Conservation (phyloP, 1,140 invertebrate species). For the Homalodisca vitripennis region DNA sequence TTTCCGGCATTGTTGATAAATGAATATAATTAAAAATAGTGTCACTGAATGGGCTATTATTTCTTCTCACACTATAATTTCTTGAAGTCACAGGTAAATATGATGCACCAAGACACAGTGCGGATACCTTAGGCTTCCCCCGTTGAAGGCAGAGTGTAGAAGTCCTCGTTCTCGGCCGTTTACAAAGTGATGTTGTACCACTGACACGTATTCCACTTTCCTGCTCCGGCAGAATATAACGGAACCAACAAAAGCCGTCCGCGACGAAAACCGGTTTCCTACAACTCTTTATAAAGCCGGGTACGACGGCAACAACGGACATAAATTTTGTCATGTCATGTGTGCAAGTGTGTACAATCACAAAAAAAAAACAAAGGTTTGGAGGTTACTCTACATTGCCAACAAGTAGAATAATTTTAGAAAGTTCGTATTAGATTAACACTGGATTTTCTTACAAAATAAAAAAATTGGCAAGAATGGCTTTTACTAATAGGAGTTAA, state of each 20-base stretch:
- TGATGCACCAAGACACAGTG: neutral
- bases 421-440: no score
- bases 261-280: conserved; percentile 32
- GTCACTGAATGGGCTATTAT: no score
- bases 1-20: conserved; percentile 52
- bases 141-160: neutral
- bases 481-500: no score
- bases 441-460: no score
- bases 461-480: no score
- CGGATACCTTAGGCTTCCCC: neutral
- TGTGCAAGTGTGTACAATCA: no score
- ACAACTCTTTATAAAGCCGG: conserved; percentile 28
- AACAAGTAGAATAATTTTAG: no score
- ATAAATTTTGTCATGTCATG: conserved; percentile 25
- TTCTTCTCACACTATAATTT: neutral
- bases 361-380: no score
- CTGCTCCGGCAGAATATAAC: conserved; percentile 31
- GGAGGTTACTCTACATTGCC: no score
- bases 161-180: conserved; percentile 7
- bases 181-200: conserved; percentile 26
- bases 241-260: conserved; percentile 33
- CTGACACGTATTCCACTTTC: conserved; percentile 36
- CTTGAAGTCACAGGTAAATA: neutral
- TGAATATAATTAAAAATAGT: neutral
- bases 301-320: conserved; percentile 1